Evolutionary conservation across 2,888 invertebrate genomes (phyloP).

Genomic region (Camptogramma bilineatum): DNA sequence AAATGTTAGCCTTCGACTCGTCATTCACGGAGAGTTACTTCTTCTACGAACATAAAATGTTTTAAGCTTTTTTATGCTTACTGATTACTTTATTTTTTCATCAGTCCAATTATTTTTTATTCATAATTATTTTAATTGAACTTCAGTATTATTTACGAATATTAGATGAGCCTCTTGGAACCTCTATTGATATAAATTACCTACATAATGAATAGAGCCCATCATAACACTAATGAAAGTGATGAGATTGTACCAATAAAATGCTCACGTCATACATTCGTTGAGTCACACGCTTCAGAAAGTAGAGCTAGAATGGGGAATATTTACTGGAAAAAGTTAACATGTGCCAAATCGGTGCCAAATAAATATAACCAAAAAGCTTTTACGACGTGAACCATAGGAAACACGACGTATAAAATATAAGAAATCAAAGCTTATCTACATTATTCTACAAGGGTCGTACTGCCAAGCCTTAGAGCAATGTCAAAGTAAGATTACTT

Average conservation of each 20-base stretch:
- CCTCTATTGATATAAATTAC: neutral
- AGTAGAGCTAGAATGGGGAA: neutral
- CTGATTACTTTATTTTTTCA: neutral
- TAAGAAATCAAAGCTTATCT: neutral
- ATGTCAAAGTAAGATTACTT: no score
- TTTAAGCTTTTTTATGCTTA: neutral
- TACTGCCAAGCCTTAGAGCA: no score
- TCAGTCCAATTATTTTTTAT: no score
- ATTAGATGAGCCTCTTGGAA: neutral
- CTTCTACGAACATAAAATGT: neutral
- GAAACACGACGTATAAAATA: neutral
- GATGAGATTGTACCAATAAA: conserved; percentile 1
- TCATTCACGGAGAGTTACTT: conserved; percentile 5
- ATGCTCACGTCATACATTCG: neutral
- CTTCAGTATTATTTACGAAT: neutral
- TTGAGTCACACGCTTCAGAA: neutral
- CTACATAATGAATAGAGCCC: neutral
- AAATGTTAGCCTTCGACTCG: conserved; percentile 12
- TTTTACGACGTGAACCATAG: neutral
- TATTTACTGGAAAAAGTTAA: neutral
- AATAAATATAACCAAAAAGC: neutral
- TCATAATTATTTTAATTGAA: no score
- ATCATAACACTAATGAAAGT: neutral
- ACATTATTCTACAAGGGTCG: no score
- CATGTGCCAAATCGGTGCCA: neutral